Evolutionary conservation across 1,140 invertebrate species (phyloP).

Genomic region (Scaptomyza montana): DNA sequence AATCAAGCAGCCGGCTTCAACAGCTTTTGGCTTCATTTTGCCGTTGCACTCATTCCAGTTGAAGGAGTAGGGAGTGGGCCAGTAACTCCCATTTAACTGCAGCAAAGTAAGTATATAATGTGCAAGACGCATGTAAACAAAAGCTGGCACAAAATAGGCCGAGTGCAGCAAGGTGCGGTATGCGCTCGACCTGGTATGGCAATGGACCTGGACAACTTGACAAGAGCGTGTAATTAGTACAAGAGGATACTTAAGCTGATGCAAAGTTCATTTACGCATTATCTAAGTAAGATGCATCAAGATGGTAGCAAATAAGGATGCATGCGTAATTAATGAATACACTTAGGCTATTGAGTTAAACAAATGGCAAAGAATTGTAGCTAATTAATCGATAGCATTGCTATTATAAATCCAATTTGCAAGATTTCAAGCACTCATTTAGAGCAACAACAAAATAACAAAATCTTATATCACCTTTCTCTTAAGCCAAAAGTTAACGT

Average conservation of each 20-base stretch:
- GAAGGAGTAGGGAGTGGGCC: background rate
- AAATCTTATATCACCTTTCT: no score
- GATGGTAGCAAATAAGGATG: background rate
- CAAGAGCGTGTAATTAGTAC: slow-evolving; percentile 19
- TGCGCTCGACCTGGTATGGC: slow-evolving; percentile 43
- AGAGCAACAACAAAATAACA: no score
- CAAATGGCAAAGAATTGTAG: background rate
- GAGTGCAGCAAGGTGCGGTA: slow-evolving; percentile 51
- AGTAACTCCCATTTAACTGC: slow-evolving; percentile 36
- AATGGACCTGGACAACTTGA: slow-evolving; percentile 2
- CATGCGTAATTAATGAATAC: slow-evolving; percentile 45
- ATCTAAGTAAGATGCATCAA: background rate
- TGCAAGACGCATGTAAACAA: slow-evolving; percentile 66
- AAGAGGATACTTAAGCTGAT: background rate
- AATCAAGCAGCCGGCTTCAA: slow-evolving; percentile 78
- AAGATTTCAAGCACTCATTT: background rate
- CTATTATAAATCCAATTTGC: background rate
- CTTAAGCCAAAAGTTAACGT: no score
- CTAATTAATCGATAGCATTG: slow-evolving; percentile 20
- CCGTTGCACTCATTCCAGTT: slow-evolving; percentile 56
- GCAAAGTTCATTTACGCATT: slow-evolving; percentile 10
- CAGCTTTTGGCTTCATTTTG: slow-evolving; percentile 77
- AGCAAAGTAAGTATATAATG: slow-evolving; percentile 62
- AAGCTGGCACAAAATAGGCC: slow-evolving; percentile 62
- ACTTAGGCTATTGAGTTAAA: background rate